Conservation (phyloP, 1,140 invertebrate genomes). For the Popillia japonica region DNA sequence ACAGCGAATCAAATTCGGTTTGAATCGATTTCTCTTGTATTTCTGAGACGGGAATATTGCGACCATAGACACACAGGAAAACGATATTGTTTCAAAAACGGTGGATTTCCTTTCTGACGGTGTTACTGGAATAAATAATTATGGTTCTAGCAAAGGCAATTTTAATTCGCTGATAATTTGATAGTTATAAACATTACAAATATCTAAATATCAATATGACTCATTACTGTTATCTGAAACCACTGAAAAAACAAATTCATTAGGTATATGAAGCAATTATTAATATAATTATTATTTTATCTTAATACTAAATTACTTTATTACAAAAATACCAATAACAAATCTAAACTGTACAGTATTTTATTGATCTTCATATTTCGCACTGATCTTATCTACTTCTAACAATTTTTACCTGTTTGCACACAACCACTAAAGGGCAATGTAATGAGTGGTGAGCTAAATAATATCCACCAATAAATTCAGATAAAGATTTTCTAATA, state of each 20-base stretch:
- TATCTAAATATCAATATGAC: too few relatives aligned
- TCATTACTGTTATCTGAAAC: too few relatives aligned
- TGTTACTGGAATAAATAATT: not conserved
- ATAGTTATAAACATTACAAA: too few relatives aligned
- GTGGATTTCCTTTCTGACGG: not conserved
- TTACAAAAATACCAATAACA: too few relatives aligned
- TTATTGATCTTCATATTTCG: too few relatives aligned
- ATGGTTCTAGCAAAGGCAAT: not conserved
- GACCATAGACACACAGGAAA: not conserved
- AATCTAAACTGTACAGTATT: too few relatives aligned
- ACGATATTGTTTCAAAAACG: slow-evolving; percentile 20
- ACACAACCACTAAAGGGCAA: not conserved
- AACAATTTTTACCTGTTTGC: too few relatives aligned
- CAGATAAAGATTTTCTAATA: slow-evolving; percentile 12
- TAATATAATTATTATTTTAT: too few relatives aligned
- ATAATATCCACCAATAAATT: slow-evolving; percentile 14
- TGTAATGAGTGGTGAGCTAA: not conserved
- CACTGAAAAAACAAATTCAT: too few relatives aligned
- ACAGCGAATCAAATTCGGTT: slow-evolving; percentile 5
- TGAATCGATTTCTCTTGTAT: slow-evolving; percentile 8
- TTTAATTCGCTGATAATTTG: not conserved
- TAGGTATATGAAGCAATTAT: too few relatives aligned
- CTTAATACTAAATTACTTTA: too few relatives aligned
- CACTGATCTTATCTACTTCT: too few relatives aligned
- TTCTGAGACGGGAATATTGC: not conserved